phyloP scores from a whole-genome alignment of 2,113 vertebrate genomes.

The Triplophysa dalaica region DNA sequence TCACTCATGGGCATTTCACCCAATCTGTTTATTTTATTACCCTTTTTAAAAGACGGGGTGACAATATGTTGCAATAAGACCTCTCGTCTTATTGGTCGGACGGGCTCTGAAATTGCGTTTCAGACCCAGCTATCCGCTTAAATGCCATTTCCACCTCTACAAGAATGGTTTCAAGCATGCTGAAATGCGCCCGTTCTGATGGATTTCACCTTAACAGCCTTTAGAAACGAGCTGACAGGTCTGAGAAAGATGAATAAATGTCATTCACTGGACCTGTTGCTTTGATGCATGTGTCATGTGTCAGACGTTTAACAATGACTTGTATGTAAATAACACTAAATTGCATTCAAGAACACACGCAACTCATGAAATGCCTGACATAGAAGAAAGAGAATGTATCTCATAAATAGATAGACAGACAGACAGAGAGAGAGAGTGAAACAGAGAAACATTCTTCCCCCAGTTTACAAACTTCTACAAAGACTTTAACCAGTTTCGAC shows the following conservation, averaged over 20 bases:
- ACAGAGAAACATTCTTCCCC: too few relatives aligned
- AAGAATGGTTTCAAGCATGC: slow-evolving; percentile 34
- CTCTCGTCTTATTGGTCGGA: slow-evolving; percentile 27
- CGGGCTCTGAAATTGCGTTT: slow-evolving; percentile 8
- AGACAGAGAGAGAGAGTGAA: too few relatives aligned
- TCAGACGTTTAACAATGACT: slow-evolving; percentile 38
- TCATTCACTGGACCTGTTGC: slow-evolving; percentile 12
- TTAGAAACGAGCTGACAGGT: slow-evolving; percentile 49
- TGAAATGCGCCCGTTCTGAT: slow-evolving; percentile 54
- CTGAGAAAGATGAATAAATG: slow-evolving; percentile 46
- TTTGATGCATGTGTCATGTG: slow-evolving; percentile 53
- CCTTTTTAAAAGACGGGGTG: slow-evolving; percentile 20
- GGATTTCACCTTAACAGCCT: slow-evolving; percentile 61
- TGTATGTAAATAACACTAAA: too few relatives aligned
- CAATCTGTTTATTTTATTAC: slow-evolving; percentile 65
- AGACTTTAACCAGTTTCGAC: too few relatives aligned
- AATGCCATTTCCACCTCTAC: slow-evolving; percentile 15
- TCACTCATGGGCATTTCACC: slow-evolving; percentile 53
- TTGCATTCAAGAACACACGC: slow-evolving; percentile 38
- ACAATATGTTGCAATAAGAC: slow-evolving; percentile 41
- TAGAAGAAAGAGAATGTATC: too few relatives aligned
- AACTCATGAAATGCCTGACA: too few relatives aligned
- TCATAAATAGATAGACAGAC: too few relatives aligned
- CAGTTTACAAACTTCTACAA: too few relatives aligned
- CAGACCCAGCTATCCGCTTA: slow-evolving; percentile 5